A percentile compares a stretch with the other conserved stretches of the same genome.
These are phyloP conservation scores for crab-eating macaque (Macaca fascicularis) DNA, from an alignment of 2,113 vertebrate species.

Conservation along the genomic window T2T-MFA8v1.1 NC_088391.1:94772501-94773000, in stretches of 20 bases:
- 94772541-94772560: not conserved
- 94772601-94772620: accelerated
- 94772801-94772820: not conserved
- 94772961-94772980: accelerated
- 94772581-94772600: not conserved
- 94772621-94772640: not conserved
- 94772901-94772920: not conserved
- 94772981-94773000: not conserved
- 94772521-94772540: not conserved
- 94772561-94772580: not conserved
- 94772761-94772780: not conserved
- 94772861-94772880: not conserved
- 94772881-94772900: not conserved
- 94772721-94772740: not conserved
- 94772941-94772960: accelerated
- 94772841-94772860: not conserved
- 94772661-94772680: not conserved
- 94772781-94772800: not conserved
- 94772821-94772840: not conserved
- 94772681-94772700: not conserved
- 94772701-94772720: not conserved
- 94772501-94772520: not conserved
- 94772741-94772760: not conserved
- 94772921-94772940: accelerated
- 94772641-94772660: not conserved